Evolutionary conservation across 2,888 invertebrate species (phyloP), one percentile per base, ranked within the genome.

Genomic region (Caenorhabditis virilis): DNA sequence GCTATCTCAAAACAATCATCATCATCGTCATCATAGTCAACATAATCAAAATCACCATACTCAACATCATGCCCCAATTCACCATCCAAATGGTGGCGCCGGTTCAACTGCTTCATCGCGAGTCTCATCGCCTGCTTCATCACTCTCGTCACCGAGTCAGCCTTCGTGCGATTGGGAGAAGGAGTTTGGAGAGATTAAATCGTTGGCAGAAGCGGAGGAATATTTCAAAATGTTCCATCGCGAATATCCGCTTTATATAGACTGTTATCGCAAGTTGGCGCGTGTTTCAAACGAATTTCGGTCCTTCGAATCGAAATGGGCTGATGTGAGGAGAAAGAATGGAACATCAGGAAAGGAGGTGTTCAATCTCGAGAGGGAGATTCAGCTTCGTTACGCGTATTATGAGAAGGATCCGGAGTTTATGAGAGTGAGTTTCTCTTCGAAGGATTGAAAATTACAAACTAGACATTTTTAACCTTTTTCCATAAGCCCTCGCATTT

Each of bases 111-210:
- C 61, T 9, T 66, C 66, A 18, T 69, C 69, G 23, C 56, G 66
- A 18, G 42, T 67, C 16, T 69, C 69, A 23, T 72, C 72, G 16
- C 72, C 72, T 1, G 66, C 69, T 5, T 69, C 62, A 16, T 65
- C 65, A 4, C 39, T 77, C 25, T 74, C 76, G 0, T 62, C 70
- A 4, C 74, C 77, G 9, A 62, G 61, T 43, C 67, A 69, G 35
- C 75, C 73, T 15, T 62, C 73, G n/a, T 67, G 69, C n/a, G 76
- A 77, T 48, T 77, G 76, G 76, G 57, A 73, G 23, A 72, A 70
- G 22, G 43, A 47, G n/a, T 56, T 53, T 33, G 60, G 63, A 16
- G 56, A 56, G 49, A 60, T 71, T 51, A 68, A 65, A 25, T 46
- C 60, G 9, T 38, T 55, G 5, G 22, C 46, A 26, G 70, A 73